Percentiles rank a stretch among this genome's conserved stretches.
Evolutionary conservation across 2,888 invertebrate genomes (phyloP).

Genomic region (Drosophila algonquin): DNA sequence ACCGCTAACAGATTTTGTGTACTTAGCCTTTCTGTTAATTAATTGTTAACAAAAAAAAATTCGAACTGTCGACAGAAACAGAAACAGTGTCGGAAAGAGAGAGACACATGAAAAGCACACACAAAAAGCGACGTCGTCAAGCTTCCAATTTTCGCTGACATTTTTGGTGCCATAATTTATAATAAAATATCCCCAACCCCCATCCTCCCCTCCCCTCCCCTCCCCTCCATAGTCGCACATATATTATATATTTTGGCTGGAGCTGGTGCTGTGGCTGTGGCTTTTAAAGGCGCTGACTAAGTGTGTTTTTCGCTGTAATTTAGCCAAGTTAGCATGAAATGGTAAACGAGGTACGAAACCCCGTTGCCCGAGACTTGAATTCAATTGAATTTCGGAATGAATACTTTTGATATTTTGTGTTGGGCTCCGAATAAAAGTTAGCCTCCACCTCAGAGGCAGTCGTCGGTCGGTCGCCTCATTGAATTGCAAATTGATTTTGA

Average conservation of each 20-base stretch:
- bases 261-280: not conserved
- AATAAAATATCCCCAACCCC: conserved; percentile 7
- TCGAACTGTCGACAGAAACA: conserved; percentile 51
- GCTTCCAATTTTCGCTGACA: conserved; percentile 56
- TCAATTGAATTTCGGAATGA: conserved; percentile 56
- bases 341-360: conserved; percentile 29
- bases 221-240: conserved; percentile 3
- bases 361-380: conserved; percentile 23
- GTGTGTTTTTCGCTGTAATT: conserved; percentile 63
- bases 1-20: conserved; percentile 50
- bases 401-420: conserved; percentile 28
- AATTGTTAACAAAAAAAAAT: conserved; percentile 63
- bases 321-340: conserved; percentile 65
- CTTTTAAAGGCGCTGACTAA: conserved; percentile 64
- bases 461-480: conserved; percentile 39
- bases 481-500: conserved; percentile 62
- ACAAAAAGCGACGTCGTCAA: not conserved
- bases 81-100: conserved; percentile 1
- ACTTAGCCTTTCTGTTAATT: conserved; percentile 55
- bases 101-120: conserved; percentile 39
- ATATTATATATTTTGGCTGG: conserved; percentile 50
- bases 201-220: not conserved
- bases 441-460: conserved; percentile 10
- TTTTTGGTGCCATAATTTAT: conserved; percentile 25
- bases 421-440: no score